These are phyloP conservation scores for Clarias platycephalus DNA, from an alignment of 2,797 vertebrate species.

Conservation along the genomic window DNA sequence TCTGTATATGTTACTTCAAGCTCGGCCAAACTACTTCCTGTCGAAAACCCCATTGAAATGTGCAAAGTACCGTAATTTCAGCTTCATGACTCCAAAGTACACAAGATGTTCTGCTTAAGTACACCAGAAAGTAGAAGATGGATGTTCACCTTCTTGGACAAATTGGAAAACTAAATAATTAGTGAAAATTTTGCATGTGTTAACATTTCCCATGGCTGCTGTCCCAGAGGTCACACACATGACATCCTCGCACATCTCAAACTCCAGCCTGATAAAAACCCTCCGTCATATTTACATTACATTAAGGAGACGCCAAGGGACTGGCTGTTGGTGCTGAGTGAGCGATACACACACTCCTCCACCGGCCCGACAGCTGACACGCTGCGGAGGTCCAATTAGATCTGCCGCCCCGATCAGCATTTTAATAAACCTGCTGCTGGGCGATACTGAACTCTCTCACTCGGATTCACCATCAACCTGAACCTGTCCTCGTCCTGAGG, in stretches of 20 bases:
- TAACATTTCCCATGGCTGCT: not conserved
- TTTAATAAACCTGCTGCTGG: conserved; percentile 22
- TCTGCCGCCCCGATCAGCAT: conserved; percentile 27
- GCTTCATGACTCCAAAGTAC: too few relatives aligned
- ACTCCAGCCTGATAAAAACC: conserved; percentile 1
- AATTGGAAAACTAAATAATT: not conserved
- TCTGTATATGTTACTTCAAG: too few relatives aligned
- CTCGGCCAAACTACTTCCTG: too few relatives aligned
- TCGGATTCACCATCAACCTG: not conserved
- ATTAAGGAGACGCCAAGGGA: not conserved
- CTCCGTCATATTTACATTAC: conserved; percentile 17
- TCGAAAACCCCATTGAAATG: too few relatives aligned
- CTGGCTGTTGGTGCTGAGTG: conserved; percentile 15
- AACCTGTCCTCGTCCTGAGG: not conserved
- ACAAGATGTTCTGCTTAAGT: not conserved
- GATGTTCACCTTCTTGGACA: not conserved
- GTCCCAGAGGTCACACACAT: not conserved
- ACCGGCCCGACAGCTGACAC: not conserved
- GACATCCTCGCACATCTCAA: not conserved
- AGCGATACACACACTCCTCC: conserved; percentile 5
- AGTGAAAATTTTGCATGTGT: not conserved
- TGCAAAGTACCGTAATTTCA: too few relatives aligned
- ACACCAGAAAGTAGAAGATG: not conserved
- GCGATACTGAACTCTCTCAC: not conserved
- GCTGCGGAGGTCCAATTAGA: conserved; percentile 29